Conservation (phyloP, 2,797 vertebrate species). For the Oreochromis mossambicus region DNA sequence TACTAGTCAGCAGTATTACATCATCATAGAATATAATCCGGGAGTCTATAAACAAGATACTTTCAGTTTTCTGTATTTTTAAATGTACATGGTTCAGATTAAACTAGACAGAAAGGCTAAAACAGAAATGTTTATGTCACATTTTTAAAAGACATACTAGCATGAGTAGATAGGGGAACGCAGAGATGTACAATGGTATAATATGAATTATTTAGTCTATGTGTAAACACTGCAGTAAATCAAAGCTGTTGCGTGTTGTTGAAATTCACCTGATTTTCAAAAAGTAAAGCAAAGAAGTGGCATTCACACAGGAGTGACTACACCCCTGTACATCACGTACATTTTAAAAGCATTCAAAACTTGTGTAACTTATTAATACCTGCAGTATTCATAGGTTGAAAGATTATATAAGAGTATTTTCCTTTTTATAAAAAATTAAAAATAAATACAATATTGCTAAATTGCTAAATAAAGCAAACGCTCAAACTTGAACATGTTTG, state of each 20-base stretch:
- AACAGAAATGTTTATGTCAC: neutral
- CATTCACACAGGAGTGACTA: neutral
- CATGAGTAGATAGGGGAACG: neutral
- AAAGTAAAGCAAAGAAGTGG: neutral
- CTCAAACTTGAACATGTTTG: neutral
- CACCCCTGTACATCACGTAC: neutral
- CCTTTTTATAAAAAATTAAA: neutral
- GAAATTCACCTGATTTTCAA: neutral
- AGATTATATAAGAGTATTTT: neutral
- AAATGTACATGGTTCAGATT: neutral
- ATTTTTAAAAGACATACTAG: too few relatives aligned
- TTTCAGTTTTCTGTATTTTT: neutral
- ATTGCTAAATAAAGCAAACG: neutral
- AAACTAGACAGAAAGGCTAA: neutral
- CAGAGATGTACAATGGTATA: neutral
- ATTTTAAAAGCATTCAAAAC: neutral
- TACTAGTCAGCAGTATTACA: rapidly evolving
- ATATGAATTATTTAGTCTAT: rapidly evolving
- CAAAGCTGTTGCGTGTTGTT: neutral
- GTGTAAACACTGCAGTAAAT: neutral
- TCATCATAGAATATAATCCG: rapidly evolving
- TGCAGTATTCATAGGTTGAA: rapidly evolving
- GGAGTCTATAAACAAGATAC: rapidly evolving
- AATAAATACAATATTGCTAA: neutral
- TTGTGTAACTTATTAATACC: neutral